Evolutionary conservation across 2,113 vertebrate species (phyloP).

Genomic region (Eulemur macaco): DNA sequence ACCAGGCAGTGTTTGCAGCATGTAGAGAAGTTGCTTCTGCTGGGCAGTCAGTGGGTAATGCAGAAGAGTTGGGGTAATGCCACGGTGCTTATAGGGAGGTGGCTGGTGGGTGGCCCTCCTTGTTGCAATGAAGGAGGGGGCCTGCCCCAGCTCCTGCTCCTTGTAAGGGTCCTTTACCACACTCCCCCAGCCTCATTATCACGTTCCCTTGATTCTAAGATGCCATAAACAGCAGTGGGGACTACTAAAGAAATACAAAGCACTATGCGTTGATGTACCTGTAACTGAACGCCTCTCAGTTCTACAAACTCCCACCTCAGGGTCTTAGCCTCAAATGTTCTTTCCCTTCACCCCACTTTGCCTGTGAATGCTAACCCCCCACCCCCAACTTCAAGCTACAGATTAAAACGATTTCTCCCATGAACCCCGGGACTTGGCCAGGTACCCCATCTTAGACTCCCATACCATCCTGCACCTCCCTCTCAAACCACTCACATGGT

Average conservation of each 20-base stretch:
- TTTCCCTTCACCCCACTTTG: neutral
- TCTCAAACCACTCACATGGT: neutral
- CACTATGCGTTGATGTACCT: too few species aligned
- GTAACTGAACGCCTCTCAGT: neutral
- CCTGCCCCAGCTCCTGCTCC: neutral
- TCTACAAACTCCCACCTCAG: neutral
- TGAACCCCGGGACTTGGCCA: neutral
- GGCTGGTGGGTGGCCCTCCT: neutral
- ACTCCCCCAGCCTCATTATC: neutral
- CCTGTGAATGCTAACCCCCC: neutral
- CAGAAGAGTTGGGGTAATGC: neutral
- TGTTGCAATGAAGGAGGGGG: neutral
- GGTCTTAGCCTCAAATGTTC: neutral
- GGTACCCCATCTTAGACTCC: neutral
- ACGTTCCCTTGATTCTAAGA: neutral
- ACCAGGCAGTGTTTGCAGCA: too few species aligned
- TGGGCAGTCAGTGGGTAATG: neutral
- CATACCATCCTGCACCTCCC: neutral
- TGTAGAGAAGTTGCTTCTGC: neutral
- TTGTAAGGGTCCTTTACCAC: neutral
- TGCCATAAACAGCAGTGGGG: neutral
- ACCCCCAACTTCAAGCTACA: neutral
- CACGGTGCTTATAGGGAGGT: rapidly evolving
- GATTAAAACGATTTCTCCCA: neutral
- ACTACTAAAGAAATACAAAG: neutral